phyloP scores from a whole-genome alignment of 2,888 invertebrate species.

The Pachymerium ferrugineum region DNA sequence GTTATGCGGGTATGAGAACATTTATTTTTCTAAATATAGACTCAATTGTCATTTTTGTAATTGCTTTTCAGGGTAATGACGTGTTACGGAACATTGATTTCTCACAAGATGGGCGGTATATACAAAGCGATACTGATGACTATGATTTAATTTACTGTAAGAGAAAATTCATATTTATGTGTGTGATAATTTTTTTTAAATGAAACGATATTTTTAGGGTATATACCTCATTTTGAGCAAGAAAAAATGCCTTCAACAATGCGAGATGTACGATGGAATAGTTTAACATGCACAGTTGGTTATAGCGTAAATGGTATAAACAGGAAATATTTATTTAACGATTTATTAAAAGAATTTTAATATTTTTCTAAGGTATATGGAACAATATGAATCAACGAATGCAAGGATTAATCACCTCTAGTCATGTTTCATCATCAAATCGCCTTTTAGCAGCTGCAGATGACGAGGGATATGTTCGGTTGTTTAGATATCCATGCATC shows the following conservation, averaged over 20 bases:
- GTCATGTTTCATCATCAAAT: slow-evolving; percentile 73
- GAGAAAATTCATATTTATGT: no score
- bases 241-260: slow-evolving; percentile 83
- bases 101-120: slow-evolving; percentile 80
- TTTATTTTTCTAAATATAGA: not conserved
- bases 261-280: slow-evolving; percentile 86
- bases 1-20: slow-evolving; percentile 41
- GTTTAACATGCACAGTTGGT: slow-evolving; percentile 79
- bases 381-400: slow-evolving; percentile 81
- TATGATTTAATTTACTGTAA: slow-evolving; percentile 82
- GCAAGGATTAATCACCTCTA: slow-evolving; percentile 73
- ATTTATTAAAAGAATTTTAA: not conserved
- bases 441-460: slow-evolving; percentile 80
- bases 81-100: slow-evolving; percentile 81
- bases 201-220: slow-evolving; percentile 60
- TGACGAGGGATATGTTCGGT: slow-evolving; percentile 77
- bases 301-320: slow-evolving; percentile 71
- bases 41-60: not conserved
- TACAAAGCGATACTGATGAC: slow-evolving; percentile 84
- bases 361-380: slow-evolving; percentile 63
- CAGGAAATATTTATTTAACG: not conserved
- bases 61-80: slow-evolving; percentile 45
- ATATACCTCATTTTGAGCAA: slow-evolving; percentile 76
- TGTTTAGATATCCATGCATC: slow-evolving; percentile 83
- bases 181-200: not conserved